These are phyloP conservation scores for Corvus moneduloides DNA, from an alignment of 2,113 vertebrate genomes.

Conservation along the genomic window DNA sequence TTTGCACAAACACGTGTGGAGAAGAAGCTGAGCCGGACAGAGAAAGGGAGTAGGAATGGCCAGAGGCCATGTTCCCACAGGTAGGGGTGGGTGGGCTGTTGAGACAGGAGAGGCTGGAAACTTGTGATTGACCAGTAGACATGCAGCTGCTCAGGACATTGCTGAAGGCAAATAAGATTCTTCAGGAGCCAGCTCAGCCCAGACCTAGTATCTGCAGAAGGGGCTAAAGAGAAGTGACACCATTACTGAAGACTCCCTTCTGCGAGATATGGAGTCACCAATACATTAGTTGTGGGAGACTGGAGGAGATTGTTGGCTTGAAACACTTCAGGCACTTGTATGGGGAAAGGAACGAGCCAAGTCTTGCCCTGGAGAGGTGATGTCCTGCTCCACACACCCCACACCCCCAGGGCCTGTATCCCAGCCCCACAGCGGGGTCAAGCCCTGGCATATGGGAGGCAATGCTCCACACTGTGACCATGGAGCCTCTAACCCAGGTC, in stretches of 20 bases:
- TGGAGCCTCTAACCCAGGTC: not conserved
- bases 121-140: not conserved
- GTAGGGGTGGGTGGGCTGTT: too few species aligned
- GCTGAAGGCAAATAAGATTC: not conserved
- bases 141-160: not conserved
- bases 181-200: not conserved
- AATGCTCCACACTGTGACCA: not conserved
- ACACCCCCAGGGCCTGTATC: not conserved
- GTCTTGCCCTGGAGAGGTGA: rapidly evolving
- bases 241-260: not conserved
- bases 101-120: not conserved
- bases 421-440: rapidly evolving
- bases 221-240: rapidly evolving
- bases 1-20: rapidly evolving
- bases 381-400: not conserved
- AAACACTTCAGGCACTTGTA: not conserved
- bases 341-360: not conserved
- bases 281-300: not conserved
- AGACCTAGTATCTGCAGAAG: not conserved
- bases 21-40: not conserved
- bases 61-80: rapidly evolving
- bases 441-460: too few species aligned
- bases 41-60: not conserved
- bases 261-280: rapidly evolving
- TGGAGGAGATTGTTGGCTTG: not conserved